phyloP scores from a whole-genome alignment of 2,113 vertebrate species.

The Lophura nycthemera region DNA sequence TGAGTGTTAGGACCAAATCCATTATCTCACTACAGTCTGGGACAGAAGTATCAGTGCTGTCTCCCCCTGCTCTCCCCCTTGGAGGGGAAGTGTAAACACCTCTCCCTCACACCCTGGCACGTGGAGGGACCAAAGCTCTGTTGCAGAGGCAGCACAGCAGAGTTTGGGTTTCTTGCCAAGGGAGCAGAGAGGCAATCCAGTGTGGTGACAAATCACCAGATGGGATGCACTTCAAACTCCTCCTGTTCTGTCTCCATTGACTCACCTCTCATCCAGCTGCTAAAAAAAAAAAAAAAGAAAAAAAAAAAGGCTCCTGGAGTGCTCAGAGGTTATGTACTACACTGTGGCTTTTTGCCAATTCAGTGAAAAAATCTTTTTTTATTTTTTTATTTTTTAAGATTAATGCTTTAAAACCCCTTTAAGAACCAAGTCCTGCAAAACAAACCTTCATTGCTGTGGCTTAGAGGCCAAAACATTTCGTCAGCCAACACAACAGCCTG shows the following conservation, averaged over 20 bases:
- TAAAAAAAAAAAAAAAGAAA: fast-evolving
- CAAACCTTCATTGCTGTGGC: background rate
- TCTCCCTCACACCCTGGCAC: background rate
- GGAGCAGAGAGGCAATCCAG: background rate
- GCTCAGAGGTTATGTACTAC: conserved; percentile 39
- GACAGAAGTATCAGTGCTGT: background rate
- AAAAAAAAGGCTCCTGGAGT: background rate
- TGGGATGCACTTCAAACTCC: background rate
- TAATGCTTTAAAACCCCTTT: background rate
- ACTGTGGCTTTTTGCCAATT: conserved; percentile 4
- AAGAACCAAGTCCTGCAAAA: background rate
- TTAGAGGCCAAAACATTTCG: conserved; percentile 39
- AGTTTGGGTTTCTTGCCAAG: background rate
- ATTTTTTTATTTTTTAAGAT: background rate
- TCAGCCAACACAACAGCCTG: conserved; percentile 25
- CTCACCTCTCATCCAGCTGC: conserved; percentile 54
- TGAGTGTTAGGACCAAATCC: conserved; percentile 8
- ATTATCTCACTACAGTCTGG: background rate
- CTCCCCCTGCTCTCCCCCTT: background rate
- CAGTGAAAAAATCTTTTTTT: background rate
- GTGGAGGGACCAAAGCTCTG: fast-evolving
- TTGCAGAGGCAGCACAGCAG: background rate
- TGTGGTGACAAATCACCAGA: background rate
- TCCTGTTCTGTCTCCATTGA: conserved; percentile 17
- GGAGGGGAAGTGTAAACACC: background rate